phyloP scores from a whole-genome alignment of 2,113 vertebrate species.

The Caranx ignobilis region DNA sequence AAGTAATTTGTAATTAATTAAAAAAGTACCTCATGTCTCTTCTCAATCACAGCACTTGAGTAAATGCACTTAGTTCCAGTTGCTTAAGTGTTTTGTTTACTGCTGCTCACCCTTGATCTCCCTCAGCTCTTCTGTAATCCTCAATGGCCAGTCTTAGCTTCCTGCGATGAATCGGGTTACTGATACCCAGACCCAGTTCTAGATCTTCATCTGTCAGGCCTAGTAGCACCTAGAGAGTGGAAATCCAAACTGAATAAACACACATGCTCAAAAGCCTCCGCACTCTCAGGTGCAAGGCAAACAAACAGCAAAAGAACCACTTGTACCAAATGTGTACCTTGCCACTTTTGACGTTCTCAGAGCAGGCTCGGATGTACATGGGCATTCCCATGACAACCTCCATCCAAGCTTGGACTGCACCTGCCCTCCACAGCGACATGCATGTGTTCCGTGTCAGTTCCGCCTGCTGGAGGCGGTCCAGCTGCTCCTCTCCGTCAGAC shows the following conservation, averaged over 20 bases:
- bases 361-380: conserved; percentile 88
- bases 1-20: not conserved
- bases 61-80: not conserved
- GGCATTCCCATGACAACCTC: conserved; percentile 94
- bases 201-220: conserved; percentile 90
- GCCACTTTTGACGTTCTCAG: conserved; percentile 90
- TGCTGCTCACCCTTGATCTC: conserved; percentile 83
- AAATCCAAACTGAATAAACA: not conserved
- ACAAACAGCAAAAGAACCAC: not conserved
- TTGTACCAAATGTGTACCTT: conserved; percentile 82
- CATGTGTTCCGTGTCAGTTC: conserved; percentile 87
- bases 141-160: conserved; percentile 91
- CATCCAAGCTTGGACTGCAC: conserved; percentile 90
- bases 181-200: conserved; percentile 86
- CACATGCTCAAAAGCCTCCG: not conserved
- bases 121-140: conserved; percentile 89
- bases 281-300: not conserved
- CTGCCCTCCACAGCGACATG: conserved; percentile 91
- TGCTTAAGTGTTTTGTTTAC: not conserved
- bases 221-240: conserved; percentile 85
- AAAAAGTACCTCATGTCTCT: too few relatives aligned
- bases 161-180: conserved; percentile 87
- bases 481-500: conserved; percentile 89
- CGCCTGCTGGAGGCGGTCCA: conserved; percentile 88
- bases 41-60: not conserved